Evolutionary conservation across 2,797 vertebrate genomes (phyloP).

Genomic region (Phalloptychus januarius): DNA sequence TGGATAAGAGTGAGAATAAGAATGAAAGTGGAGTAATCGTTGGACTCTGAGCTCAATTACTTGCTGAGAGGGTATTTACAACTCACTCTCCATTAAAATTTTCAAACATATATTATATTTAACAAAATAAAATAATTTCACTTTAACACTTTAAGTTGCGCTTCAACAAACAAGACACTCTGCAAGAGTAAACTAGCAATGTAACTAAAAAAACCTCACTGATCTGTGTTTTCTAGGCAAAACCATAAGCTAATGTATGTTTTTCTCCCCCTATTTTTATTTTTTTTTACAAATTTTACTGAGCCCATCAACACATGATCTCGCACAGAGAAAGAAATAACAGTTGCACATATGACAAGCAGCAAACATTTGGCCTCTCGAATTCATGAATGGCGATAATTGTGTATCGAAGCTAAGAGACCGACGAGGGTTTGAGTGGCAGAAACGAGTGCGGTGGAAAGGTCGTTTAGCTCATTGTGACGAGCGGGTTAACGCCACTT

Average conservation of each 20-base stretch:
- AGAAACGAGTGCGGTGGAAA: constrained; percentile 51
- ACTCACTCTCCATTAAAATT: neutral
- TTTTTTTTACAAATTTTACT: neutral
- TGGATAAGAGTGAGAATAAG: neutral
- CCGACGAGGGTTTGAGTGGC: constrained; percentile 58
- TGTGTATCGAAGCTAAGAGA: constrained; percentile 55
- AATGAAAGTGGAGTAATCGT: neutral
- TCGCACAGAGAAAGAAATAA: constrained; percentile 9
- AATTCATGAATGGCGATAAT: constrained; percentile 61
- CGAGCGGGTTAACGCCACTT: constrained; percentile 44
- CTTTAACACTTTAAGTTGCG: neutral
- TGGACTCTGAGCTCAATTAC: neutral
- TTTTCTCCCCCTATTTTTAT: neutral
- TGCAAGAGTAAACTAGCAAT: neutral
- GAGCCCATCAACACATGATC: neutral
- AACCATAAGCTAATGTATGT: neutral
- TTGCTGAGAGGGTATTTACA: neutral
- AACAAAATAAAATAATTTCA: neutral
- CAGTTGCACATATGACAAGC: constrained; percentile 37
- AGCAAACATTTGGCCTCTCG: constrained; percentile 43
- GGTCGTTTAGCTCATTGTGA: constrained; percentile 62
- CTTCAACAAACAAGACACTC: too few relatives aligned
- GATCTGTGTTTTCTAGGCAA: neutral
- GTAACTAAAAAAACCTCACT: neutral
- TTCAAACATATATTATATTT: neutral